These are phyloP conservation scores for Magallana angulata DNA, from an alignment of 1,140 invertebrate genomes.

Conservation along the genomic window DNA sequence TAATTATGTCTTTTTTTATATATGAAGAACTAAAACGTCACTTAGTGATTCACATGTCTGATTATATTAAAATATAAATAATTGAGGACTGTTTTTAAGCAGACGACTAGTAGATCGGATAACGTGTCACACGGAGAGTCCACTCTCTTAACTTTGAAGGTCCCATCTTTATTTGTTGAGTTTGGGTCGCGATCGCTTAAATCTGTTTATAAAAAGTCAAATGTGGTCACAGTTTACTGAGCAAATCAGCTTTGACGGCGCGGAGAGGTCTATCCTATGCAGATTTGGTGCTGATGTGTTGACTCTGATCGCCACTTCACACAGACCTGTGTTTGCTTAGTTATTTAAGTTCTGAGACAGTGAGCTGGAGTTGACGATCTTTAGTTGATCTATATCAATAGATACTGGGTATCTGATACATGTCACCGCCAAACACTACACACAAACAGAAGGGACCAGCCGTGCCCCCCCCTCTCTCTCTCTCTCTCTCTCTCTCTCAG, in stretches of 20 bases:
- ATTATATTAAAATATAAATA: too few relatives aligned
- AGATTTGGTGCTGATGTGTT: constrained; percentile 17
- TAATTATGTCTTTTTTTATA: too few relatives aligned
- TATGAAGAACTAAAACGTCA: too few relatives aligned
- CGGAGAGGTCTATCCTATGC: constrained; percentile 1
- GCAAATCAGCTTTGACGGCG: background rate
- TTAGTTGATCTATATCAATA: constrained; percentile 17
- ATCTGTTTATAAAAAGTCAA: constrained; percentile 26
- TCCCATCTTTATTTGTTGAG: background rate
- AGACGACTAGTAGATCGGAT: background rate
- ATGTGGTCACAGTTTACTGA: background rate
- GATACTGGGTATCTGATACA: constrained; percentile 28
- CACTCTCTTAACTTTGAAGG: background rate
- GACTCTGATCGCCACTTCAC: constrained; percentile 20
- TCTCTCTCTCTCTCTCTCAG: constrained; percentile 2
- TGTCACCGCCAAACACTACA: constrained; percentile 27
- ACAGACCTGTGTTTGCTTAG: background rate
- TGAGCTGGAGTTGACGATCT: background rate
- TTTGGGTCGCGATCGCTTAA: background rate
- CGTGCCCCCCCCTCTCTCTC: background rate
- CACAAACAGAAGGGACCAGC: background rate
- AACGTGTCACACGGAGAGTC: background rate
- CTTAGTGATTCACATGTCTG: too few relatives aligned
- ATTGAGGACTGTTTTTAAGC: too few relatives aligned
- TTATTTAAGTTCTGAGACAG: constrained; percentile 20